Percentiles rank a stretch among this genome's conserved stretches.
Evolutionary conservation across 2,888 invertebrate genomes (phyloP).

Genomic region (Drosophila pegasa): DNA sequence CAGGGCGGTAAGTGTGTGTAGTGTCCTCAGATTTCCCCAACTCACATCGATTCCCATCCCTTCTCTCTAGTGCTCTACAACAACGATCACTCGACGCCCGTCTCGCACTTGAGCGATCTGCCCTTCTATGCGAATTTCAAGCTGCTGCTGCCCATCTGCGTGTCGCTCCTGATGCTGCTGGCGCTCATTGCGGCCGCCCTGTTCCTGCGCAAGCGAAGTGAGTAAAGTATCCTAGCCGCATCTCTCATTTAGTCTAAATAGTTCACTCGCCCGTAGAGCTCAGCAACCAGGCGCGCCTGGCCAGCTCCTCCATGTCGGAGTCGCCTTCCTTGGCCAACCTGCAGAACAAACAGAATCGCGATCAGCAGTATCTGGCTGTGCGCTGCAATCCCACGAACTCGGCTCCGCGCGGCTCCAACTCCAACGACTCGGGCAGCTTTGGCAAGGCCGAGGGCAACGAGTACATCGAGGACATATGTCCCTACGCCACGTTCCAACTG

Average conservation of each 20-base stretch:
- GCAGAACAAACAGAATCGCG: slow-evolving; percentile 92
- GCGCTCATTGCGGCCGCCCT: slow-evolving; percentile 89
- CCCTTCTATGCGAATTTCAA: slow-evolving; percentile 89
- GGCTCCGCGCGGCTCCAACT: slow-evolving; percentile 84
- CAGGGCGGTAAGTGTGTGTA: slow-evolving; percentile 88
- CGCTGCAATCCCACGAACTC: slow-evolving; percentile 87
- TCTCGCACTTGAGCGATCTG: slow-evolving; percentile 88
- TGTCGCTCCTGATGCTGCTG: slow-evolving; percentile 88
- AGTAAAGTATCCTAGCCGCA: slow-evolving; percentile 72
- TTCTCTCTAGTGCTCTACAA: slow-evolving; percentile 85
- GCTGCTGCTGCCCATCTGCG: slow-evolving; percentile 87
- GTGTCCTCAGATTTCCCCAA: background rate
- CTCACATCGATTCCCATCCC: background rate
- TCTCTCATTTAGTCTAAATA: background rate
- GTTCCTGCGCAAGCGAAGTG: slow-evolving; percentile 90
- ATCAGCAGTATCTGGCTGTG: slow-evolving; percentile 91
- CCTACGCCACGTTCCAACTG: slow-evolving; percentile 96
- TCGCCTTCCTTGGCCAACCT: slow-evolving; percentile 92
- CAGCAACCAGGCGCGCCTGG: slow-evolving; percentile 84
- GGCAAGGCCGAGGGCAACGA: slow-evolving; percentile 87
- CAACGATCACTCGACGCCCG: slow-evolving; percentile 89
- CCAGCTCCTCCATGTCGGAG: slow-evolving; percentile 87
- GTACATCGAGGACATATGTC: slow-evolving; percentile 96
- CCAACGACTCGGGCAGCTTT: slow-evolving; percentile 86
- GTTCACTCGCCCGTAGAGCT: slow-evolving; percentile 82